Conservation (phyloP, 2,113 vertebrate genomes). For the Cyprinus carpio region DNA sequence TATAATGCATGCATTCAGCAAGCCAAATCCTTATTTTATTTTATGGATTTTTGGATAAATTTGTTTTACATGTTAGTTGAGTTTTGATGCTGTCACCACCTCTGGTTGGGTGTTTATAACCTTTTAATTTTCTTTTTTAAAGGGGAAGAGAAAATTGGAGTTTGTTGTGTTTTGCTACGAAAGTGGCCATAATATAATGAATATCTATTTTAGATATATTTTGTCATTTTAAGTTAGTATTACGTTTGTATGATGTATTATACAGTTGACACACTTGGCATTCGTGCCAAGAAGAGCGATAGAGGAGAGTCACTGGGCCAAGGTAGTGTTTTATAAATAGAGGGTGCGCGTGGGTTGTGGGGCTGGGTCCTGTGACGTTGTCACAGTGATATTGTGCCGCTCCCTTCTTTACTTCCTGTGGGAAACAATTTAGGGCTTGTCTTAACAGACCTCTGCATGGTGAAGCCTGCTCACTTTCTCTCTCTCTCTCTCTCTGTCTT, state of each 20-base stretch:
- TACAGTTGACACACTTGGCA: neutral
- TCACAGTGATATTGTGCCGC: conserved; percentile 67
- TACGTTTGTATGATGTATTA: neutral
- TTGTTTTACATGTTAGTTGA: neutral
- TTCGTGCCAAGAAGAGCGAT: conserved; percentile 38
- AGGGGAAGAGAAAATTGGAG: too few species aligned
- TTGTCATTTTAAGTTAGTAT: neutral
- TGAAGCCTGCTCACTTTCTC: conserved; percentile 27
- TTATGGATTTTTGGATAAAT: too few species aligned
- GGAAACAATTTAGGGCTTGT: conserved; percentile 75
- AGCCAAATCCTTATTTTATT: neutral
- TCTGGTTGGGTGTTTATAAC: neutral
- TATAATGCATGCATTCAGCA: neutral
- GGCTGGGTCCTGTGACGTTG: conserved; percentile 73
- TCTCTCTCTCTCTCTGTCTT: too few species aligned
- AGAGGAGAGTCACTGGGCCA: conserved; percentile 70
- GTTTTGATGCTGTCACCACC: neutral
- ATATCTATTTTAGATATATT: neutral
- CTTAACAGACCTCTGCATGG: conserved; percentile 53
- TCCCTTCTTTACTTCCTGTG: conserved; percentile 78
- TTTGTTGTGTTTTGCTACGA: neutral
- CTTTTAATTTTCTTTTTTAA: too few species aligned
- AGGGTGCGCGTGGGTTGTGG: conserved; percentile 71
- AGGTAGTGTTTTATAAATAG: conserved; percentile 76
- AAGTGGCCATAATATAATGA: neutral